Evolutionary conservation across 2,797 vertebrate genomes (phyloP).

Genomic region (Gymnothorax reevesii): DNA sequence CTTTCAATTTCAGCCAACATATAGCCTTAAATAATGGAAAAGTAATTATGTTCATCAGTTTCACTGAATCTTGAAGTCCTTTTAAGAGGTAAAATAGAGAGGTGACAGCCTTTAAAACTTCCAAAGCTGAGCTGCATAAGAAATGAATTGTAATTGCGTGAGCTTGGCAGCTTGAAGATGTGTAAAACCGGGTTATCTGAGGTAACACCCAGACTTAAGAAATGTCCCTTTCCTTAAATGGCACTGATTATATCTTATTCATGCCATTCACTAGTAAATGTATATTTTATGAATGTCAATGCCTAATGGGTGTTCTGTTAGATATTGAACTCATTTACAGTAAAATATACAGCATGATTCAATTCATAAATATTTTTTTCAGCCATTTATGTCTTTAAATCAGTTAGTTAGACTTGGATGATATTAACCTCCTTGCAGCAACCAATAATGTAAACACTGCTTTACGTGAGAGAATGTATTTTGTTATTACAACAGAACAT

Average conservation of each 20-base stretch:
- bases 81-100: slow-evolving; percentile 1
- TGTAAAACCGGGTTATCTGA: not conserved
- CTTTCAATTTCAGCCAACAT: not conserved
- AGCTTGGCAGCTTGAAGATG: slow-evolving; percentile 32
- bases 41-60: not conserved
- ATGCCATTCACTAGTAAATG: slow-evolving; percentile 52
- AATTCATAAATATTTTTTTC: slow-evolving; percentile 65
- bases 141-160: not conserved
- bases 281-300: slow-evolving; percentile 47
- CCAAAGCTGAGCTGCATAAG: not conserved
- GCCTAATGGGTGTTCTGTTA: slow-evolving; percentile 69
- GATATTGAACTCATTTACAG: slow-evolving; percentile 71
- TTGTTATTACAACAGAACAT: slow-evolving; percentile 76
- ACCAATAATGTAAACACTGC: slow-evolving; percentile 28
- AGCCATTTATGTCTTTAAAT: slow-evolving; percentile 74
- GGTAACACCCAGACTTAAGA: not conserved
- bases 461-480: slow-evolving; percentile 69
- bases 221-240: slow-evolving; percentile 36
- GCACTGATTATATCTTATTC: slow-evolving; percentile 54
- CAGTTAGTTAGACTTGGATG: slow-evolving; percentile 63
- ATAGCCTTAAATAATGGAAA: not conserved
- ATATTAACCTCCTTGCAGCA: slow-evolving; percentile 40
- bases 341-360: slow-evolving; percentile 72
- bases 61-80: not conserved
- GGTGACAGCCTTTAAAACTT: slow-evolving; percentile 11